Base-by-base conservation (phyloP, 2,888 invertebrate genomes). In the Plusia festucae region DNA sequence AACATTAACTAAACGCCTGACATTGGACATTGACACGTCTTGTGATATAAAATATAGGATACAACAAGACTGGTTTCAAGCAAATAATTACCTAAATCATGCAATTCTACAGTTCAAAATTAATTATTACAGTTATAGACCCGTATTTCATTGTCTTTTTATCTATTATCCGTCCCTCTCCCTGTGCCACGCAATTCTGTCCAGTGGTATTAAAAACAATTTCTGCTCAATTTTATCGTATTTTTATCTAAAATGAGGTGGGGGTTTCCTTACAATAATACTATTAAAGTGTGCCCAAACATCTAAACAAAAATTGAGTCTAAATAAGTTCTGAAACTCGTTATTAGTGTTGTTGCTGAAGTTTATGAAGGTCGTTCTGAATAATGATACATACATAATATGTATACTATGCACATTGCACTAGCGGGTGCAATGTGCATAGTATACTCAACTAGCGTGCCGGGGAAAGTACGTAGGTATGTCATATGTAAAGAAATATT, bases 391-490 rank as follows among this genome's bases (percentile, higher is more conserved):
- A 49, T 20, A 49, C 46, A 49, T 18, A 7, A 9, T 16, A 49
- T 49, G 20, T 49, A 20, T 11, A 49, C 18, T 20, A 20, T 49
- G 18, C 20, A 20, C 46, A 40, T 1, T 15, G 5, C 5, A 8
- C 20, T 20, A 49, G 2, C n/a, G n/a, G n/a, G n/a, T n/a, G n/a
- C n/a, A n/a, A n/a, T n/a, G n/a, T n/a, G n/a, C n/a, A n/a, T n/a
- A n/a, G 11, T 18, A 16, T 20, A 49, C 46, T 6, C 18, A 20
- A 20, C 11, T 49, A 11, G 46, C 46, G 46, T 49, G 46, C 46
- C n/a, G 20, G 46, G 46, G 46, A 49, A 49, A 49, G 46, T 49
- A 49, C n/a, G n/a, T n/a, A n/a, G n/a, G n/a, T 18, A 20, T 49
- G 46, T 49, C 20, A 49, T 9, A 49, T 20, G 20, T 11, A 18